phyloP scores from a whole-genome alignment of 2,113 vertebrate species.

The Meleagris gallopavo region DNA sequence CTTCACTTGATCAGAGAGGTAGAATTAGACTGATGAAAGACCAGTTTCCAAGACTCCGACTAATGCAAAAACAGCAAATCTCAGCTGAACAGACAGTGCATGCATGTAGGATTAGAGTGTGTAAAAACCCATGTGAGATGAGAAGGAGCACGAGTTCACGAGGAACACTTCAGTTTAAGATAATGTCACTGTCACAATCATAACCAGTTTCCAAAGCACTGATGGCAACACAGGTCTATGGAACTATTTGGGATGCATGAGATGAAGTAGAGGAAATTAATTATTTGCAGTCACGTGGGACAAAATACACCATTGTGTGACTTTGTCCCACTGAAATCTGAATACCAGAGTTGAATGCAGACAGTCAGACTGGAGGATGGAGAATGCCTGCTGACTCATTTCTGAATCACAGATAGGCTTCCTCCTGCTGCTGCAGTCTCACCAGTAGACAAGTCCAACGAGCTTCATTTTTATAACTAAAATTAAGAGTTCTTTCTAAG shows the following conservation, averaged over 20 bases:
- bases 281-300: fast-evolving
- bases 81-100: neutral
- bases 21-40: neutral
- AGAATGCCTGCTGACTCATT: neutral
- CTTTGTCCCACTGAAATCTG: neutral
- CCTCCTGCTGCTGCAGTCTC: neutral
- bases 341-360: fast-evolving
- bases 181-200: neutral
- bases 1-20: neutral
- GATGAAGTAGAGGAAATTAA: neutral
- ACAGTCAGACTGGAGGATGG: neutral
- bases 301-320: neutral
- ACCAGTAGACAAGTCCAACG: neutral
- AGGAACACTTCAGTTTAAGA: neutral
- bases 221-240: neutral
- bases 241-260: neutral
- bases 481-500: neutral
- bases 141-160: neutral
- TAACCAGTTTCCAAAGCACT: neutral
- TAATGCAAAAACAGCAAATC: neutral
- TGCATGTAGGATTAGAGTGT: neutral
- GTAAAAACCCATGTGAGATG: neutral
- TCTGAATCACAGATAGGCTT: neutral
- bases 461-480: neutral
- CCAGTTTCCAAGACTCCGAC: neutral